Evolutionary conservation across 2,113 vertebrate species (phyloP).

Genomic region (Ploceus nigricollis): DNA sequence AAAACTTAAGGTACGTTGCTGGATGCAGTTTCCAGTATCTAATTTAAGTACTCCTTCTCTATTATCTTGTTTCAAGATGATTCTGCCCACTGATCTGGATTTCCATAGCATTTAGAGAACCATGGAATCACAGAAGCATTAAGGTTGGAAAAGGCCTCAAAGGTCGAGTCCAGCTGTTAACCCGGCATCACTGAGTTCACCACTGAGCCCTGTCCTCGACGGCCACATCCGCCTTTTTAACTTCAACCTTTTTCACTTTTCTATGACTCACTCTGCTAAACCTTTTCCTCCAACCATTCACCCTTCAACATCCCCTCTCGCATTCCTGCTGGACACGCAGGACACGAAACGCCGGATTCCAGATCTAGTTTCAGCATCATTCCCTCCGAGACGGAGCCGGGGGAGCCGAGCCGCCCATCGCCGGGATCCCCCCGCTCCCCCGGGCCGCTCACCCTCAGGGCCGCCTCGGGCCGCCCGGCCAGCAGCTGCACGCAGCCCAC

Average conservation of each 20-base stretch:
- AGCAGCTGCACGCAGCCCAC: constrained; percentile 76
- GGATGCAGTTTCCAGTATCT: background rate
- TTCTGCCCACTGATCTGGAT: background rate
- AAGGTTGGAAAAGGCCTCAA: background rate
- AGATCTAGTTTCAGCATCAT: rapidly evolving
- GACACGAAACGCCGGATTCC: rapidly evolving
- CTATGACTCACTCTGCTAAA: background rate
- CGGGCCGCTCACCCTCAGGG: constrained; percentile 71
- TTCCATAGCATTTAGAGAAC: background rate
- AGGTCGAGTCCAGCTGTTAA: background rate
- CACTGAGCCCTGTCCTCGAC: background rate
- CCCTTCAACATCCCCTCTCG: rapidly evolving
- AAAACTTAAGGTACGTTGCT: background rate
- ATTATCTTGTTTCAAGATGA: background rate
- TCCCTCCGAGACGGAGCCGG: rapidly evolving
- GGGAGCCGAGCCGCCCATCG: rapidly evolving
- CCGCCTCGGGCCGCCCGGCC: constrained; percentile 73
- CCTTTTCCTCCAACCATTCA: background rate
- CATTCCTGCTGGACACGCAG: rapidly evolving
- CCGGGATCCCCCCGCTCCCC: background rate
- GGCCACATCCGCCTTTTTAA: background rate
- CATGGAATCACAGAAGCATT: background rate
- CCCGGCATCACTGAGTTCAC: background rate
- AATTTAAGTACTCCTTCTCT: background rate
- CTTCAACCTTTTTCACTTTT: background rate